Evolutionary conservation across 2,113 vertebrate species (phyloP), one percentile per base, ranked within the genome.

Genomic region (Dasyprocta punctata): DNA sequence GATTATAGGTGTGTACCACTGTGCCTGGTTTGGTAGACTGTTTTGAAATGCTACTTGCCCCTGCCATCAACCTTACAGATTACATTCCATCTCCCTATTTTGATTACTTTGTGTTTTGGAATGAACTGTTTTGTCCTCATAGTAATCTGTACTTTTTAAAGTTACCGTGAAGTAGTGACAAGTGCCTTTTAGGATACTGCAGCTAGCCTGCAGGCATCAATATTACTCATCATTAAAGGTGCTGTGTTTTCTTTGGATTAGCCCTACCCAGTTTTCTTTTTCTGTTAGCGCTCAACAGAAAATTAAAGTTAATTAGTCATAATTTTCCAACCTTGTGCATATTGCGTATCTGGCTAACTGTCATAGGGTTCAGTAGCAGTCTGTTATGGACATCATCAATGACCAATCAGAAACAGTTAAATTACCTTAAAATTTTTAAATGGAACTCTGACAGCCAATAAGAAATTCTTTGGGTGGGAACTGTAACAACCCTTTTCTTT

Each of bases 381-480:
- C 80, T 95, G 84, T 96, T 95, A 97, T 28, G 84, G 98, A 95
- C 97, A 96, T 93, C 24, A 73, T 63, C 41, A 9, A 49, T 82
- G 69, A 33, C 98, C 97, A 98, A 97, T 97, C 90, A 85, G 83
- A 86, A 87, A 41, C 97, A 90, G 80, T 85, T 87, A 56, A 94
- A 93, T 98, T 90, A 92, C 73, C 95, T 89, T 97, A 97, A 94
- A 97, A 91, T 94, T 93, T 94, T 95, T 97, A 94, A 98, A 96
- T 97, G 90, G 89, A 97, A 96, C 93, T 97, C 67, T 67, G 28
- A 61, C 93, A 91, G 86, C 97, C 98, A 98, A 97, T 98, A 63
- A 95, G 95, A 97, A 95, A 90, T 84, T 71, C 89, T 90, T 86
- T 96, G 89, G 94, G 84, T 97, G 95, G 92, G 86, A 95, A 92